Percentiles rank a stretch among this genome's conserved stretches.
Evolutionary conservation across 2,797 vertebrate species (phyloP).

Genomic region (Danio tinwini): DNA sequence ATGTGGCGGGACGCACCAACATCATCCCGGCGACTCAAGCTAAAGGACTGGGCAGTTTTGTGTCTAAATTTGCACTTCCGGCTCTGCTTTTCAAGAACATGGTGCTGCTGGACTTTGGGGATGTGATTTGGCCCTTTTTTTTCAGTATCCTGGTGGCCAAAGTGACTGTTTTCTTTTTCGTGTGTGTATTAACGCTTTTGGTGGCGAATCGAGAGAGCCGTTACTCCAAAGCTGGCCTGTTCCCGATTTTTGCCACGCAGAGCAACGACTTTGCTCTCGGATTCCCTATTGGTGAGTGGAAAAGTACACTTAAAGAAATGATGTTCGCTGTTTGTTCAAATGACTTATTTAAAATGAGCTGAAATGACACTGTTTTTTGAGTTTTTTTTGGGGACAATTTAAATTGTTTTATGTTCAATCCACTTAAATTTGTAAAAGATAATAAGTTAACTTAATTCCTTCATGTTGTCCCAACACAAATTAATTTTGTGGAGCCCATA

Average conservation of each 20-base stretch:
- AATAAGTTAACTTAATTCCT: too few species aligned
- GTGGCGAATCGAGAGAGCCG: conserved; percentile 87
- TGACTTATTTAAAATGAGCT: too few species aligned
- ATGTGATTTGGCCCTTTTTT: conserved; percentile 95
- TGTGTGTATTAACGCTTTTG: conserved; percentile 88
- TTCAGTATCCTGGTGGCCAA: conserved; percentile 95
- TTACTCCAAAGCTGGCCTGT: conserved; percentile 93
- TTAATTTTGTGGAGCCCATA: background rate
- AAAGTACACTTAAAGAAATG: background rate
- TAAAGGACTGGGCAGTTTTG: conserved; percentile 94
- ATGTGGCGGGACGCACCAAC: conserved; percentile 89
- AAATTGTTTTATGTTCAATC: too few species aligned
- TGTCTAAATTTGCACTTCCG: conserved; percentile 97
- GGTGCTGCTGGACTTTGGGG: conserved; percentile 92
- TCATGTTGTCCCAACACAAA: too few species aligned
- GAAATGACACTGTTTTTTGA: too few species aligned
- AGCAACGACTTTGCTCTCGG: conserved; percentile 99
- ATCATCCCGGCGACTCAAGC: conserved; percentile 93
- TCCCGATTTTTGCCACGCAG: conserved; percentile 97
- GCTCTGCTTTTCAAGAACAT: conserved; percentile 97
- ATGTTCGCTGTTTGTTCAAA: too few species aligned
- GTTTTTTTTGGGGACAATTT: too few species aligned
- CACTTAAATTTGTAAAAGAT: too few species aligned
- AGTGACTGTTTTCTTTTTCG: conserved; percentile 88
- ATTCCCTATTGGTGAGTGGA: conserved; percentile 93